Conservation (phyloP, 2,888 invertebrate genomes). For the Agrotis ipsilon region DNA sequence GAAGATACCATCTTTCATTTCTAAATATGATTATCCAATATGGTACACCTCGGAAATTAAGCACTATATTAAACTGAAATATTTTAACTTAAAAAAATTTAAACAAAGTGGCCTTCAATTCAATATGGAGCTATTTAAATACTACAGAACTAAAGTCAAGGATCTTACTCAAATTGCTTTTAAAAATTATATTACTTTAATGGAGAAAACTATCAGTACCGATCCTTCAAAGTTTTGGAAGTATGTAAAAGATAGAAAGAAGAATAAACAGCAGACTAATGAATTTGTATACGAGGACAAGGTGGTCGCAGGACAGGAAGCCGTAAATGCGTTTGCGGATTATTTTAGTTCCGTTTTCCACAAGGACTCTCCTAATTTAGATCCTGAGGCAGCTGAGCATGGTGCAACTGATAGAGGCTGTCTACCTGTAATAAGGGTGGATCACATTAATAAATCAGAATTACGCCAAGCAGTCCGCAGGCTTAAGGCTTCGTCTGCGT, state of each 20-base stretch:
- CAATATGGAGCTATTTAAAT: background rate
- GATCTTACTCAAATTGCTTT: background rate
- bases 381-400: too few relatives aligned
- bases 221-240: slow-evolving; percentile 1
- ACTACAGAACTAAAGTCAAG: slow-evolving; percentile 1
- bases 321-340: background rate
- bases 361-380: too few relatives aligned
- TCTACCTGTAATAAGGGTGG: too few relatives aligned
- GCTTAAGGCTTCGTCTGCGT: too few relatives aligned
- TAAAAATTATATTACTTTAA: background rate
- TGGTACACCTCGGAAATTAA: background rate
- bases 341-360: too few relatives aligned
- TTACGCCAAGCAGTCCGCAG: too few relatives aligned
- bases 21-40: background rate
- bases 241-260: background rate
- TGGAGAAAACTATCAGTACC: background rate
- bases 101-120: background rate
- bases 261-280: background rate
- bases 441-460: too few relatives aligned
- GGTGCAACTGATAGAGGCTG: too few relatives aligned
- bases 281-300: background rate
- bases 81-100: background rate
- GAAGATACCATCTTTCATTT: background rate
- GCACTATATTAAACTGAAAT: background rate
- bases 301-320: background rate